Evolutionary conservation across 2,888 invertebrate genomes (phyloP), one percentile per base, ranked within the genome.

Genomic region (Aethes cnicana): DNA sequence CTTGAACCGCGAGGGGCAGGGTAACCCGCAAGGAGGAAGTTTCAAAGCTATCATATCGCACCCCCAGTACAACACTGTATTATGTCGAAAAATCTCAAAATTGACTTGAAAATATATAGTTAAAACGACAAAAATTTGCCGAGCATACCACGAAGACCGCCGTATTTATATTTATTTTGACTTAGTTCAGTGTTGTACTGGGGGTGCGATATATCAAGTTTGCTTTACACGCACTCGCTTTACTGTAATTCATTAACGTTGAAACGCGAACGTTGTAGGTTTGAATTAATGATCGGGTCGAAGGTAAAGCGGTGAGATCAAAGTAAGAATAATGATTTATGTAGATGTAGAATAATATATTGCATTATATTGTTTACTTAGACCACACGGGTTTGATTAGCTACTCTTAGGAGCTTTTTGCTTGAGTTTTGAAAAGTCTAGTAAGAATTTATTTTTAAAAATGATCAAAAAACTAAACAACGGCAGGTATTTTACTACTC

Each of bases 301-400:
- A 78, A 87, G 87, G 87, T 87, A 85, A 82, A 44, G 73, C 85
- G 85, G 80, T 66, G 59, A 64, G 72, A 80, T 84, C 81, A 84
- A 84, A 84, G 84, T 58, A 64, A 63, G 58, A 54, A 58, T 63
- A n/a, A 63, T 70, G 68, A 70, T 70, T 68, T 68, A 70, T 66
- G 58, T 59, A 50, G 50, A 52, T 54, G 56, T 21, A 36, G 32
- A 47, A 47, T 23, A 28, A 41, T 41, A 47, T 58, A 56, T 58
- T 55, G 30, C 25, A 49, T 55, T 30, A 36, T 42, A 49, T 33
- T 48, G 20, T 26, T 35, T 32, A 43, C 30, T 39, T 33, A 20
- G 48, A 39, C 52, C 52, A 52, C 52, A 52, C 52, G 46, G 23
- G 39, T 6, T 23, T 6, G 25, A 16, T 9, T 39, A 23, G 39